A percentile compares a stretch with the other conserved stretches of the same genome.
Conservation (phyloP, 2,797 vertebrate species). For the Streptopelia turtur region DNA sequence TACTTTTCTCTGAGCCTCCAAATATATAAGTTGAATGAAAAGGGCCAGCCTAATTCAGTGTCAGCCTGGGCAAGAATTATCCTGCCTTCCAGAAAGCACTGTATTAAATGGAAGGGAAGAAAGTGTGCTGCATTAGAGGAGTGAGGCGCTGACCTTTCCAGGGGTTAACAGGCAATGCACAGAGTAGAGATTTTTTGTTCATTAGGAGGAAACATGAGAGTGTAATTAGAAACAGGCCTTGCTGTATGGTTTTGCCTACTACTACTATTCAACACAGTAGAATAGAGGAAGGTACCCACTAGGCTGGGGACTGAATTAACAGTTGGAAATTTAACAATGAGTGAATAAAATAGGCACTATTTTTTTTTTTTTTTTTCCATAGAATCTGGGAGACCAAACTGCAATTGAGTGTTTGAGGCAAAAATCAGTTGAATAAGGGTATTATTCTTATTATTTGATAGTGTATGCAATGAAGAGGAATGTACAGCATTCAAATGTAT, state of each 20-base stretch:
- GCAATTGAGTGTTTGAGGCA: neutral
- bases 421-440: neutral
- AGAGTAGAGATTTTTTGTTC: constrained; percentile 41
- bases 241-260: neutral
- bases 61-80: neutral
- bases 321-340: neutral
- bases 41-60: neutral
- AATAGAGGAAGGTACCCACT: neutral
- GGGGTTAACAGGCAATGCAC: constrained; percentile 21
- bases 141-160: neutral
- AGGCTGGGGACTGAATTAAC: neutral
- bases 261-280: neutral
- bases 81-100: neutral
- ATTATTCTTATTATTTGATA: neutral
- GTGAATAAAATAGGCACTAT: neutral
- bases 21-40: neutral
- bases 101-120: neutral
- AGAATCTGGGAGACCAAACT: neutral
- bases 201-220: constrained; percentile 31
- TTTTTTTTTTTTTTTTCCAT: neutral
- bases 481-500: neutral
- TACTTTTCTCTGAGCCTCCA: neutral
- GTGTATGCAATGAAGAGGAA: neutral
- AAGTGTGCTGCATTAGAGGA: neutral
- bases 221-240: constrained; percentile 49